These are phyloP conservation scores for Typhlichthys subterraneus DNA, from an alignment of 2,797 vertebrate species.

Conservation along the genomic window DNA sequence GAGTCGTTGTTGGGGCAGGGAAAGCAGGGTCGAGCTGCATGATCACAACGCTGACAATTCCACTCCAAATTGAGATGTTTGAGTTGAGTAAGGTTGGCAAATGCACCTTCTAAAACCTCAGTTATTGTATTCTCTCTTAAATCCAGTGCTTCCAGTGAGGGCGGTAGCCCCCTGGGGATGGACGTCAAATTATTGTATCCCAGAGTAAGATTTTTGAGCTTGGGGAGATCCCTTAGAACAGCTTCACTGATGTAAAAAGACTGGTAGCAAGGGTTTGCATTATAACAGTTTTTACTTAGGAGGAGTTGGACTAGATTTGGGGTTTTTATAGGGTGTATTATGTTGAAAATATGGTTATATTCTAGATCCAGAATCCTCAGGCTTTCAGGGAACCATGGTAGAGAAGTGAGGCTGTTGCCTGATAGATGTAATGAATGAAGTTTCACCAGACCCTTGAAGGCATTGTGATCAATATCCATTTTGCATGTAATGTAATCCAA, in stretches of 20 bases:
- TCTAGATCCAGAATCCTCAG: slow-evolving; percentile 75
- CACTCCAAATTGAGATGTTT: slow-evolving; percentile 77
- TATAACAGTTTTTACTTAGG: slow-evolving; percentile 82
- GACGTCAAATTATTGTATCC: slow-evolving; percentile 80
- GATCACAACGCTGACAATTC: slow-evolving; percentile 89
- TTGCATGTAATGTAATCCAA: slow-evolving; percentile 58
- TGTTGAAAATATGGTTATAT: slow-evolving; percentile 75
- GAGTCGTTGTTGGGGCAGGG: slow-evolving; percentile 75
- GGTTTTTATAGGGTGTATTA: slow-evolving; percentile 64
- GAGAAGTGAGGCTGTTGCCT: slow-evolving; percentile 78
- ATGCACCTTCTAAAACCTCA: slow-evolving; percentile 60
- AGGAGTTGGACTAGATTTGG: slow-evolving; percentile 64
- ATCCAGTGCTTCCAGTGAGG: slow-evolving; percentile 71
- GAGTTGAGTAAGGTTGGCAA: slow-evolving; percentile 74
- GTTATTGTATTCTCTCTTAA: slow-evolving; percentile 82
- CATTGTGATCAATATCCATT: slow-evolving; percentile 69
- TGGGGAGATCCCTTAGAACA: slow-evolving; percentile 68
- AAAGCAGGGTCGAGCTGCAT: slow-evolving; percentile 82
- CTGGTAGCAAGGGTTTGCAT: slow-evolving; percentile 79
- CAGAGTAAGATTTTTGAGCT: slow-evolving; percentile 75
- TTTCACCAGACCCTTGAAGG: slow-evolving; percentile 69
- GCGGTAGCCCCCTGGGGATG: slow-evolving; percentile 78
- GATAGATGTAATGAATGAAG: slow-evolving; percentile 74
- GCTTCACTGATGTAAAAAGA: slow-evolving; percentile 66
- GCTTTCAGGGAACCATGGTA: slow-evolving; percentile 78